Conservation (phyloP, 2,888 invertebrate genomes). For the Ecliptopera silaceata region DNA sequence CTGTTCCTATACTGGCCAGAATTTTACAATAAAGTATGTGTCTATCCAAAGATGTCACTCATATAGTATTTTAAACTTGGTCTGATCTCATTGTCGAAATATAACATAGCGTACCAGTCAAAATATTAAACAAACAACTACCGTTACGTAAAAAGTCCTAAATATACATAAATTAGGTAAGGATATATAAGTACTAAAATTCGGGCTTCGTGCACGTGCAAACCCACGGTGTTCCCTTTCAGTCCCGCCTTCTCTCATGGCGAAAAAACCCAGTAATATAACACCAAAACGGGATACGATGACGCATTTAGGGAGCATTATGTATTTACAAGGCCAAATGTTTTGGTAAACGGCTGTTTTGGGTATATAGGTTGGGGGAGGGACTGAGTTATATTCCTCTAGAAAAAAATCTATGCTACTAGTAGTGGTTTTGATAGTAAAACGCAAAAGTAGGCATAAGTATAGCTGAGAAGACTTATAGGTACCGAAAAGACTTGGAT, state of each 20-base stretch:
- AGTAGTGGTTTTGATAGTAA: no score
- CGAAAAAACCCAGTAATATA: conserved; percentile 62
- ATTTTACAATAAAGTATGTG: no score
- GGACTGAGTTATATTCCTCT: no score
- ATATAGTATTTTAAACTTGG: no score
- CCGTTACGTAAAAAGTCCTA: background rate
- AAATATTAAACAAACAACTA: background rate
- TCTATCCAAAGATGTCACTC: no score
- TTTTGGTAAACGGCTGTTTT: conserved; percentile 13
- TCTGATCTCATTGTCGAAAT: no score
- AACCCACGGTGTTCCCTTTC: conserved; percentile 72
- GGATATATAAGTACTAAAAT: conserved; percentile 14
- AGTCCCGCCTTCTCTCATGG: conserved; percentile 65
- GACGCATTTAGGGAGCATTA: conserved; percentile 25
- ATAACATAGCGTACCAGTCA: background rate
- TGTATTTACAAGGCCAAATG: conserved; percentile 17
- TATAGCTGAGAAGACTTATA: no score
- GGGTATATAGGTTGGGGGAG: conserved; percentile 16
- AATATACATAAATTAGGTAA: conserved; percentile 11
- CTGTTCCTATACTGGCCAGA: no score
- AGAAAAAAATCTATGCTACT: no score
- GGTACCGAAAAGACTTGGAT: no score
- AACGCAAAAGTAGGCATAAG: no score
- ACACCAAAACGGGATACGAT: conserved; percentile 54
- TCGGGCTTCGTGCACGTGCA: conserved; percentile 64